Evolutionary conservation across 1,140 invertebrate species (phyloP).

Genomic region (Drosophila grimshawi): DNA sequence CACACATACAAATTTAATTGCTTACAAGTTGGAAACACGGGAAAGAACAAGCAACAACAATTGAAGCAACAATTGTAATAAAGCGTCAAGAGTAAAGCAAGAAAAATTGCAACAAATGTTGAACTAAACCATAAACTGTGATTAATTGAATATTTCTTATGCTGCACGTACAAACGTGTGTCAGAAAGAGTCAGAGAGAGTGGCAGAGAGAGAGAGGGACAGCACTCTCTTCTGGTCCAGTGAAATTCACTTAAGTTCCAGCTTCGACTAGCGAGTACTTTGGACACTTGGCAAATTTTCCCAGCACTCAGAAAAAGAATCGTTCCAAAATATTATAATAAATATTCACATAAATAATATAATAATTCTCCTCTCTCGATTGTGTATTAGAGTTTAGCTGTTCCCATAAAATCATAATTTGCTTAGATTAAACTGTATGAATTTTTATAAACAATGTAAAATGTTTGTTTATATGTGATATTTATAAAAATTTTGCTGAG

Average conservation of each 20-base stretch:
- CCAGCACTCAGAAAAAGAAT: background rate
- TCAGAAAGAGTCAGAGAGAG: constrained; percentile 7
- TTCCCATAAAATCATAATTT: no score
- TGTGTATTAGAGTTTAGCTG: no score
- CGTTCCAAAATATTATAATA: no score
- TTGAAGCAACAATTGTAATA: constrained; percentile 76
- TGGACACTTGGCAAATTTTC: constrained; percentile 48
- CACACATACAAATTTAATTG: constrained; percentile 71
- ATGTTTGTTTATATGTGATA: no score
- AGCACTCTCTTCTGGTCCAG: constrained; percentile 4
- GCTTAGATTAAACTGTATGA: no score
- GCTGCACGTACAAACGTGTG: constrained; percentile 63
- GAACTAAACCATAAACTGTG: constrained; percentile 82
- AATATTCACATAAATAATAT: no score
- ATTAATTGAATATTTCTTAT: constrained; percentile 83
- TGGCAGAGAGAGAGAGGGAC: background rate
- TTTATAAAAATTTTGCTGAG: no score
- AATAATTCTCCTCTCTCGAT: no score
- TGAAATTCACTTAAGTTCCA: constrained; percentile 27
- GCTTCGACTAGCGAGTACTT: constrained; percentile 16
- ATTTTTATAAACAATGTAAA: no score
- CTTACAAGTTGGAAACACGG: constrained; percentile 80
- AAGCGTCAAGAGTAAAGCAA: constrained; percentile 78
- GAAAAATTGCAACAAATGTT: constrained; percentile 83
- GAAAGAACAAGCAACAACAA: constrained; percentile 51